These are phyloP conservation scores for Xiphorhynchus elegans DNA, from an alignment of 2,113 vertebrate species.

Conservation along the genomic window DNA sequence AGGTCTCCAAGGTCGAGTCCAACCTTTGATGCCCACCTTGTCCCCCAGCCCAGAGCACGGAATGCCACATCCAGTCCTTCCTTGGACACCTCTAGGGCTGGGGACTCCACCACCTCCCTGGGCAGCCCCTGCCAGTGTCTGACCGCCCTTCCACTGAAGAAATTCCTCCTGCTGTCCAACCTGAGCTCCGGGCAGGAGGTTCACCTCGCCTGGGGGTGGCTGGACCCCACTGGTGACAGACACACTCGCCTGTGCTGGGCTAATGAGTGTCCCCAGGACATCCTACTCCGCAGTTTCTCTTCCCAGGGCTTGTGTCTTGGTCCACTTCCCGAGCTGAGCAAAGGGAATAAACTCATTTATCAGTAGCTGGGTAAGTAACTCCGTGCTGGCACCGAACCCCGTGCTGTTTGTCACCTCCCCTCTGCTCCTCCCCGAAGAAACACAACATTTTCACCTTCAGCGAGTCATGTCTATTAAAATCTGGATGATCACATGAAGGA, in stretches of 20 bases:
- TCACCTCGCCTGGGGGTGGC: not conserved
- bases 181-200: not conserved
- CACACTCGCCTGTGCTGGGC: not conserved
- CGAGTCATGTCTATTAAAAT: not conserved
- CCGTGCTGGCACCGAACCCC: not conserved
- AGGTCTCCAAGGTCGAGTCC: not conserved
- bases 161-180: not conserved
- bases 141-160: fast-evolving
- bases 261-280: fast-evolving
- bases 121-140: not conserved
- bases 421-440: not conserved
- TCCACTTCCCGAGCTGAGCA: not conserved
- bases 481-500: not conserved
- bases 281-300: too few species aligned
- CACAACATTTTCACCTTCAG: not conserved
- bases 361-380: not conserved
- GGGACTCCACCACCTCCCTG: not conserved
- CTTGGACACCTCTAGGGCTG: not conserved
- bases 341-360: not conserved
- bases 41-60: not conserved
- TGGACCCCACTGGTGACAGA: not conserved
- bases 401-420: not conserved
- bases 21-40: not conserved
- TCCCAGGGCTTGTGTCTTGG: fast-evolving
- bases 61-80: not conserved